A percentile compares a stretch with the other conserved stretches of the same genome.
These are phyloP conservation scores for Mus caroli DNA, from an alignment of 2,797 vertebrate species.

Conservation along the genomic window DNA sequence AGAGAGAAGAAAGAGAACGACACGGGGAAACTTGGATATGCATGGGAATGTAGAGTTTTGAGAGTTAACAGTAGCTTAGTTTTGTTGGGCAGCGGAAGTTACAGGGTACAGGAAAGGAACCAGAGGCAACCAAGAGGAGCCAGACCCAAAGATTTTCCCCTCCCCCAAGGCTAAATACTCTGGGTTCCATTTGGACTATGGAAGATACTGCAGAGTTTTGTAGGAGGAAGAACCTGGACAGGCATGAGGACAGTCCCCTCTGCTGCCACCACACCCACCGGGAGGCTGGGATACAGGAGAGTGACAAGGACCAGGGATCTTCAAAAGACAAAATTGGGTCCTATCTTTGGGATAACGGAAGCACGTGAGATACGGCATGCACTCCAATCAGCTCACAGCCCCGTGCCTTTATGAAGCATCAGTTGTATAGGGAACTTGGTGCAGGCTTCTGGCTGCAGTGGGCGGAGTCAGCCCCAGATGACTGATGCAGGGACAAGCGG, in stretches of 20 bases:
- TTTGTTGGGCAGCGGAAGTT: not conserved
- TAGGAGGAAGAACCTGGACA: too few species aligned
- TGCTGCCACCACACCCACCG: not conserved
- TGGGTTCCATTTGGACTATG: not conserved
- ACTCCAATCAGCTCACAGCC: not conserved
- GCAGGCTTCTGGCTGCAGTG: not conserved
- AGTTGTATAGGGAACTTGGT: not conserved
- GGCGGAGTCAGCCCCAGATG: not conserved
- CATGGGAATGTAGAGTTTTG: not conserved
- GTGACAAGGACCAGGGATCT: not conserved
- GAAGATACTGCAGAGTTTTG: not conserved
- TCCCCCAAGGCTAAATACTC: too few species aligned
- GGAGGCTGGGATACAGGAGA: not conserved
- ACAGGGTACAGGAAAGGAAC: not conserved
- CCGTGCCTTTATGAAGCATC: not conserved
- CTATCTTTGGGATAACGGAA: not conserved
- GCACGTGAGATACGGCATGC: not conserved
- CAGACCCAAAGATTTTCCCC: not conserved
- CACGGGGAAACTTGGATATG: too few species aligned
- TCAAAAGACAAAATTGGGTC: not conserved
- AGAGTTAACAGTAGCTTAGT: not conserved
- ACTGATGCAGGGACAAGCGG: not conserved
- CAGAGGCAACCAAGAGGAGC: not conserved
- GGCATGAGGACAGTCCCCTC: too few species aligned
- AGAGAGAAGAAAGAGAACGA: not conserved